Evolutionary conservation across 2,113 vertebrate genomes (phyloP), one percentile per base, ranked within the genome.

Genomic region (Puma concolor): DNA sequence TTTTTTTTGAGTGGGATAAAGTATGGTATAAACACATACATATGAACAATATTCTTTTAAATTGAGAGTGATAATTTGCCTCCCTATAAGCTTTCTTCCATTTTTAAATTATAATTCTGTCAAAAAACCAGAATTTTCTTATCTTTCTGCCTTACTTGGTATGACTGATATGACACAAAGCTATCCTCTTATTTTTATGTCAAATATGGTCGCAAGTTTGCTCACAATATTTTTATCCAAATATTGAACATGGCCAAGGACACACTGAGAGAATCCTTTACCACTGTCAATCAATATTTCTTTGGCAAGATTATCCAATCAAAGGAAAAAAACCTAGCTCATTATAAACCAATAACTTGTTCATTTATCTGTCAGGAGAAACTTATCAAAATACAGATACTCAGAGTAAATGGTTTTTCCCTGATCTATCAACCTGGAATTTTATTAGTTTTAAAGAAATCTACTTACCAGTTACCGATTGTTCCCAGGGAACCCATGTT

Each of bases 361-460:
- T 88, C 21, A 41, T 60, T 84, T 92, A 11, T 52, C 15, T 95
- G 60, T 57, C 11, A 52, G 60, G 64, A 72, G 25, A 89, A 95
- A 84, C 17, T 80, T 88, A 16, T 50, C 29, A 63, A 93, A 94
- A 82, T 52, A 52, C 31, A 69, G 48, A 74, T 64, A 66, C 6
- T 90, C 33, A 91, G 52, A 86, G 17, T 50, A 15, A 96, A 85
- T 72, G 48, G 9, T 2, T 52, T 60, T 95, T 84, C 27, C 9
- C 25, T 80, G 17, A 87, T 48, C 15, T 7, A 76, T 33, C 6
- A 84, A 5, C 23, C 17, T 67, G 33, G 19, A 76, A 77, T 23
- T 81, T 29, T 29, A 60, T 76, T 91, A 91, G 14, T 80, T 96
- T 88, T 69, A 91, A 84, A 48, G 33, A 94, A 83, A 91, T 19